Evolutionary conservation across 2,888 invertebrate genomes (phyloP).

Genomic region (Biston betularia): DNA sequence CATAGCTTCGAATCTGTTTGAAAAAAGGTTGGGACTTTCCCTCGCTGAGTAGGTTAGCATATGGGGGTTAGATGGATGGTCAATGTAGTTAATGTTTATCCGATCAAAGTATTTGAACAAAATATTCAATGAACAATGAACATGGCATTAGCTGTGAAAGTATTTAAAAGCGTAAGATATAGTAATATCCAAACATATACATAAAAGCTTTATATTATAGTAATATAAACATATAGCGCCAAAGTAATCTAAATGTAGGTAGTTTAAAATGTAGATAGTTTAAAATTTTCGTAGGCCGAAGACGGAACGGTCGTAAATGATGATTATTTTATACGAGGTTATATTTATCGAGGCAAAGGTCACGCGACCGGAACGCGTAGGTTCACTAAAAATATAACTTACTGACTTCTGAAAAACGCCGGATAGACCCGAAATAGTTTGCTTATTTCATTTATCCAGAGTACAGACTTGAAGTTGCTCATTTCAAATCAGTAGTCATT

Average conservation of each 20-base stretch:
- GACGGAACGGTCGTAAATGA: conserved; percentile 29
- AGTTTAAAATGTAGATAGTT: conserved; percentile 15
- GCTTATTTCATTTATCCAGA: neutral
- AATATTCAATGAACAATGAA: no score
- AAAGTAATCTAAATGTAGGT: conserved; percentile 9
- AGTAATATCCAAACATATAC: no score
- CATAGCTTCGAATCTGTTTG: no score
- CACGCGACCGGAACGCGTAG: conserved; percentile 35
- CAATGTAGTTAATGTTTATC: no score
- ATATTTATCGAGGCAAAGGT: conserved; percentile 41
- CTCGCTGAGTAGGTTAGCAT: no score
- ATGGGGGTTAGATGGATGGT: no score
- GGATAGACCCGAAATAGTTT: neutral
- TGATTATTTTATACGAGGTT: conserved; percentile 35
- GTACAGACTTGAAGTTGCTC: neutral
- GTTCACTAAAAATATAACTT: conserved; percentile 26
- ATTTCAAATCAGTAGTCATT: neutral
- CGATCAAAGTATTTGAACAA: no score
- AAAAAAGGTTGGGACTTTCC: no score
- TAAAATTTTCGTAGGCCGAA: conserved; percentile 22
- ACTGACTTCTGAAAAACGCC: conserved; percentile 1
- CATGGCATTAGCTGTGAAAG: no score
- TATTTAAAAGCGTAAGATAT: no score
- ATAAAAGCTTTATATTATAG: no score
- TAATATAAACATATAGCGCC: no score